Percentiles rank a stretch among this genome's conserved stretches.
Conservation (phyloP, 2,888 invertebrate genomes). For the Caenorhabditis becei region DNA sequence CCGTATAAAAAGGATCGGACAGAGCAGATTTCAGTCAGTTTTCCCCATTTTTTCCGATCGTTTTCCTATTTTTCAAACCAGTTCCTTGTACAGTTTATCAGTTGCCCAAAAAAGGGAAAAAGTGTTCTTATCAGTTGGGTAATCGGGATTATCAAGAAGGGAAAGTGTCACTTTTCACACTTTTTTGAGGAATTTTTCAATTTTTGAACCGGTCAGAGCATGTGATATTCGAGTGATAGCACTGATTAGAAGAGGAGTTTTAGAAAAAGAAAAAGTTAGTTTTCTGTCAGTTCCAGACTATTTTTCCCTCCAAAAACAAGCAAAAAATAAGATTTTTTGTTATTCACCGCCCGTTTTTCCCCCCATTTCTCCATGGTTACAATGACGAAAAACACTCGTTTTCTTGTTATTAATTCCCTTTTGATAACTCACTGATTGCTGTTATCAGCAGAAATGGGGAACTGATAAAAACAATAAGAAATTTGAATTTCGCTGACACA, state of each 20-base stretch:
- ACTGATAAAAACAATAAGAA: too few species aligned
- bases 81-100: not conserved
- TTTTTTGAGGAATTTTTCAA: not conserved
- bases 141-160: too few species aligned
- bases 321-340: constrained; percentile 1
- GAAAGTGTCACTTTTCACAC: constrained; percentile 3
- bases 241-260: too few species aligned
- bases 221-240: too few species aligned
- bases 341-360: not conserved
- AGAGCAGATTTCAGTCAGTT: too few species aligned
- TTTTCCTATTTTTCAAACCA: not conserved
- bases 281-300: not conserved
- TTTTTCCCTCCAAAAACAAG: not conserved
- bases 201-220: not conserved
- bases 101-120: not conserved
- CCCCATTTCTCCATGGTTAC: constrained; percentile 6
- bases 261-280: not conserved
- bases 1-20: too few species aligned
- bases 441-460: too few species aligned
- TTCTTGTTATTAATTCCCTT: too few species aligned
- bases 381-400: not conserved
- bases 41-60: too few species aligned
- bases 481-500: too few species aligned
- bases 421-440: too few species aligned
- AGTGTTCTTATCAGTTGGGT: too few species aligned